Base-by-base conservation (phyloP, 1,140 invertebrate species). In the Drosophila pectinifera region DNA sequence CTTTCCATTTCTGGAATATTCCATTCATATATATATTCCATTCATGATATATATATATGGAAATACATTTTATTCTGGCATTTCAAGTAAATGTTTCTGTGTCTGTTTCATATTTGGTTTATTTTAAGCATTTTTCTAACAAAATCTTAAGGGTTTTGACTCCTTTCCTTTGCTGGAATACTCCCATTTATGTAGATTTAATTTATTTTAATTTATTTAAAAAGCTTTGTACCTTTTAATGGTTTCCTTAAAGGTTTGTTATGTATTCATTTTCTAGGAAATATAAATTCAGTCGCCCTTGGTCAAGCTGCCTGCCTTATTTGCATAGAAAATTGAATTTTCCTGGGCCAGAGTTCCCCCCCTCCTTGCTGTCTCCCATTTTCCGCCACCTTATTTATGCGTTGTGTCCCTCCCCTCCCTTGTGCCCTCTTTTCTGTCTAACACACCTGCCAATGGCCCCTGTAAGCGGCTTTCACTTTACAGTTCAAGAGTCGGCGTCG, bases 321-420 rank as follows among this genome's bases (percentile, higher is more conserved):
- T 84, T 80, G 81, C 73, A 85, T 76, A 73, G 77, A 63, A 85
- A 85, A 80, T 80, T 85, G 43, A 84, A 84, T 84, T 80, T 80
- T 11, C 43, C 45, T 72, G 58, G 58, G 36, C 18, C 55, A 76
- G 64, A 6, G 26, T 4, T 31, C 28, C 16, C 46, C 36, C 22
- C 16, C 48, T 53, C n/a, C 46, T 43, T 39, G 46, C 57, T 63
- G 65, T 11, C 55, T 20, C 38, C 20, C 62, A 59, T 69, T 62
- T 55, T 46, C 24, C 43, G 80, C 51, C 46, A n/a, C 57, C 53
- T 48, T 64, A 62, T 49, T 48, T 43, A 38, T 39, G 42, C 46
- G 38, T 31, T 74, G 43, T 4, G 28, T 36, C 10, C n/a, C n/a
- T 8, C 28, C 14, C 14, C 1, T 16, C 8, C 13, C 24, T n/a